Base-by-base conservation (phyloP, 2,113 vertebrate genomes). In the Siphamia tubifer region DNA sequence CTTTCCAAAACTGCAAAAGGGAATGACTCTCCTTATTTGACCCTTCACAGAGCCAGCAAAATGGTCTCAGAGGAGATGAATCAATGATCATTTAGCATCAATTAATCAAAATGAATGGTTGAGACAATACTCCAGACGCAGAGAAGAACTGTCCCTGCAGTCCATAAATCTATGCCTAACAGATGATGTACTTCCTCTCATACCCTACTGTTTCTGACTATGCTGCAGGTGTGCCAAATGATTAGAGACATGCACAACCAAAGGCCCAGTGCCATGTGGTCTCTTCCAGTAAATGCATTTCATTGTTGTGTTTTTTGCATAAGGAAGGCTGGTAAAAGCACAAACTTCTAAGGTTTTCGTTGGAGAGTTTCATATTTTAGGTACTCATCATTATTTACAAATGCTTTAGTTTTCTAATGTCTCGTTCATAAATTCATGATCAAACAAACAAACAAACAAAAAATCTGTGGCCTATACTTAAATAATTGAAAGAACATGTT, bases 21-120 rank as follows among this genome's bases (percentile, higher is more conserved):
- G 24, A 19, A 30, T n/a, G 6, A 6, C 9, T 36, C 15, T 48
- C 15, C 32, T 65, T 19, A 27, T 36, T n/a, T 43, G 23, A 25
- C 67, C 28, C 20, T 42, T 43, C 36, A 31, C 24, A 5, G n/a
- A 21, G 28, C 36, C 35, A 7, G 23, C 28, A 32, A 36, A 36
- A 45, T 19, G 43, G 20, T 27, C 30, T 36, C 13, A 40, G 4
- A 45, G 32, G 32, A 69, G 23, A 42, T 40, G 40, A 52, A 57
- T 30, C 8, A 51, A 35, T 38, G 36, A 17, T 53, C 8, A n/a
- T 54, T 51, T n/a, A 7, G 30, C 31, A 53, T 60, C n/a, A 8
- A 32, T 58, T 40, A 20, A 53, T 52, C 45, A 21, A 60, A 70
- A 52, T 51, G 15, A 69, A 69, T 30, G 21, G 21, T 30, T 60